Conservation (phyloP, 1,140 invertebrate species). For the Saccostrea cuccullata region DNA sequence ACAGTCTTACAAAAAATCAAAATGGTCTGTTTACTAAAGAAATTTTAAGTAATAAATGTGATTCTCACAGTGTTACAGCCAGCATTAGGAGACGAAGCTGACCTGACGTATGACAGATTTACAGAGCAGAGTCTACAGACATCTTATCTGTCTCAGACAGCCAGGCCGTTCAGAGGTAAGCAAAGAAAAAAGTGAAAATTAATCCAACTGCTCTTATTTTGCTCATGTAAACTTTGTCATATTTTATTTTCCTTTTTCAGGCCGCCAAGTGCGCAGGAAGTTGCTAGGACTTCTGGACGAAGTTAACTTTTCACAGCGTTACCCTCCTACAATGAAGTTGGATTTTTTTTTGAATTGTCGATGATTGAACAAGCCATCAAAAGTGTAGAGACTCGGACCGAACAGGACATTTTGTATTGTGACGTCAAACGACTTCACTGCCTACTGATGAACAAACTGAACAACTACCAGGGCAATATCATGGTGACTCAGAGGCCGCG, state of each 20-base stretch:
- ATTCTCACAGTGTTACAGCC: slow-evolving; percentile 4
- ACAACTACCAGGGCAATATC: slow-evolving; percentile 71
- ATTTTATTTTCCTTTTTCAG: slow-evolving; percentile 51
- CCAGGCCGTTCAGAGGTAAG: slow-evolving; percentile 45
- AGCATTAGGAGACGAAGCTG: slow-evolving; percentile 52
- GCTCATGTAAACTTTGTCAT: neutral
- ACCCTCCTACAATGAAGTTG: slow-evolving; percentile 81
- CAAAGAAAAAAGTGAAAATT: neutral
- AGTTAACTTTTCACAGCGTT: slow-evolving; percentile 82
- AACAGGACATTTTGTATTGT: slow-evolving; percentile 68
- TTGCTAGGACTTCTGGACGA: slow-evolving; percentile 83
- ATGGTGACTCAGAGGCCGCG: slow-evolving; percentile 72
- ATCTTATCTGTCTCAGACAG: slow-evolving; percentile 40
- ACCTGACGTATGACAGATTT: slow-evolving; percentile 50
- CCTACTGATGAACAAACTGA: slow-evolving; percentile 73
- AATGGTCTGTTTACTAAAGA: too few relatives aligned
- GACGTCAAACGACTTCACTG: slow-evolving; percentile 70
- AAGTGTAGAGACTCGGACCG: slow-evolving; percentile 63
- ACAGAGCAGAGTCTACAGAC: slow-evolving; percentile 44
- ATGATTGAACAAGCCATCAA: slow-evolving; percentile 80
- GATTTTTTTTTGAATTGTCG: slow-evolving; percentile 86
- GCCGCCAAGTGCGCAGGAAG: slow-evolving; percentile 72
- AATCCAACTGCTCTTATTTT: too few relatives aligned
- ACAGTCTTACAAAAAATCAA: neutral
- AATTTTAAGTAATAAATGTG: neutral